Evolutionary conservation across 2,113 vertebrate species (phyloP), one percentile per base, ranked within the genome.

Genomic region (Pandion haliaetus): DNA sequence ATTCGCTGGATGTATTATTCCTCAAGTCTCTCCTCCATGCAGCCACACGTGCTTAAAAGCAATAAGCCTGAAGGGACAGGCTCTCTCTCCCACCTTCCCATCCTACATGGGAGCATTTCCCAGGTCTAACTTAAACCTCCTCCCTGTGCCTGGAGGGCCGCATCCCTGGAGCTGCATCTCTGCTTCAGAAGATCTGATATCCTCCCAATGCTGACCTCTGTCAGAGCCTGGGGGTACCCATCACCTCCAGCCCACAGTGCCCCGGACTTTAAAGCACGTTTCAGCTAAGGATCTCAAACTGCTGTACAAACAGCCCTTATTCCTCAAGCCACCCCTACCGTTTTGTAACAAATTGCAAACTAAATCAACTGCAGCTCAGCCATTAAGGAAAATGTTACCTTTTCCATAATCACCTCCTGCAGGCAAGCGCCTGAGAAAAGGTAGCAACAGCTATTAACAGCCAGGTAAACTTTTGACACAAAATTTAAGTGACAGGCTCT

Each of bases 341-440:
- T 90, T 94, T 97, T 78, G 18, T 63, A 95, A 96, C 90, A 95
- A 94, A 74, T 38, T 49, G 85, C 67, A 69, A 91, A 96, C 85
- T 92, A 96, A 94, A 97, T 78, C 0, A 7, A 57, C 57, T 59
- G 23, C 70, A 92, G 88, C 72, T 90, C 80, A 79, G 81, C 58
- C 9, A 0, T 91, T 85, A 88, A 78, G 80, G 52, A 73, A 89
- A 93, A 83, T 23, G 70, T 42, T 91, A 79, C 80, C 47, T 92
- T 73, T 82, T 70, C 88, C 82, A 63, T 81, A 93, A 94, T 86
- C 93, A 88, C 89, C 47, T 66, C 65, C 83, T 85, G 77, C 83
- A 66, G 67, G 79, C 80, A 69, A 82, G 44, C 86, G 47, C 72
- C 74, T 81, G 82, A 80, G 67, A 86, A 93, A 89, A 62, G 9